Evolutionary conservation across 2,888 invertebrate species (phyloP), one percentile per base, ranked within the genome.

Genomic region (Netelia inedita): DNA sequence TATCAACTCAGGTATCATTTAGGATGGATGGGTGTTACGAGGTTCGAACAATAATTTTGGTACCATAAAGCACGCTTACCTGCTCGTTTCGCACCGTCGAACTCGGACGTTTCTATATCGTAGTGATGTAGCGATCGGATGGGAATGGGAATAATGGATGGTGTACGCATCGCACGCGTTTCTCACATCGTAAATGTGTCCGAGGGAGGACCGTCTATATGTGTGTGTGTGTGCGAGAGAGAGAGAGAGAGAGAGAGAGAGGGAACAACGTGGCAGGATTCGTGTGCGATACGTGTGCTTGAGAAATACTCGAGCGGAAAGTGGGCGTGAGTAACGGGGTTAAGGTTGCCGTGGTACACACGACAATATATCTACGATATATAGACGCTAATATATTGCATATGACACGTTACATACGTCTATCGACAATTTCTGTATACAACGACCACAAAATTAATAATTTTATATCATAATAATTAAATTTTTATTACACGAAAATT

Each of bases 271-370:
- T 65, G 65, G 65, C 46, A 14, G 63, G 76, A 69, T 71, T 57
- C 69, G 23, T 41, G 46, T 57, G 61, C 21, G 46, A 59, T 74
- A 53, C 53, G 46, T 73, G 74, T 76, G 74, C 61, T 73, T 73
- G 68, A 69, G 75, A 78, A 81, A 81, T 35, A 73, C 80, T 81
- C 76, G 61, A 61, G 23, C 75, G 85, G 79, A 84, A 82, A 83
- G 81, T 85, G 82, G 75, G 73, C 86, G 82, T 75, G 76, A 86
- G 61, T 83, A 87, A 86, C 76, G 85, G 76, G 86, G 87, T 85
- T 85, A 86, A 87, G 87, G 86, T 86, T 87, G 81, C 57, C 72
- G 28, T 63, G 65, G 16, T 72, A 75, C 55, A 55, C 72, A 68
- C 66, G 9, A 16, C 16, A 28, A 43, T 57, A 41, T 46, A 57